Conservation (phyloP, 2,113 vertebrate species). For the Rousettus leschenaultii region DNA sequence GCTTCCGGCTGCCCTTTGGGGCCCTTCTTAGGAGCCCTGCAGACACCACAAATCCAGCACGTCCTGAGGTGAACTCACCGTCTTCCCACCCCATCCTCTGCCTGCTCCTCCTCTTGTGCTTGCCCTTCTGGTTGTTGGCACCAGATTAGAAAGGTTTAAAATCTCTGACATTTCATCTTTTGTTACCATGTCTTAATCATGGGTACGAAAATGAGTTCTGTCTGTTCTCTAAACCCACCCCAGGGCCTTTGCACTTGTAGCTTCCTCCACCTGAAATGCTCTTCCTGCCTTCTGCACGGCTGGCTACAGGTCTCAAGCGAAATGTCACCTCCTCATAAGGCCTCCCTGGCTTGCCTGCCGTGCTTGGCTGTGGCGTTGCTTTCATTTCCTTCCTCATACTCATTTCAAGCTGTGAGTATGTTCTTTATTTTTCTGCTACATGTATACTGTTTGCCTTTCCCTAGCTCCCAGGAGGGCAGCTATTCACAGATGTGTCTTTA, state of each 20-base stretch:
- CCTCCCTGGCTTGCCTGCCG: neutral
- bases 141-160: neutral
- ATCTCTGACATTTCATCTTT: neutral
- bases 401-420: neutral
- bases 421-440: neutral
- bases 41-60: neutral
- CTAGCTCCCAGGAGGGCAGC: neutral
- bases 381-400: neutral
- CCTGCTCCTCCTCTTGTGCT: neutral
- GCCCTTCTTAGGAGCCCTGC: neutral
- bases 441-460: neutral
- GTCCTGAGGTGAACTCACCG: rapidly evolving
- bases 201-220: neutral
- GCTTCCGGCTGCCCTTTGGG: neutral
- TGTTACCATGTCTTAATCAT: neutral
- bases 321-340: neutral
- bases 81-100: neutral
- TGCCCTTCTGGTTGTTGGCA: neutral
- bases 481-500: neutral
- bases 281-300: neutral
- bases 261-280: neutral
- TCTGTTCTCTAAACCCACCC: neutral
- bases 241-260: neutral
- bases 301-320: neutral
- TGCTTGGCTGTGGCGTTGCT: neutral